Percentiles rank a stretch among this genome's conserved stretches.
Conservation (phyloP, 2,113 vertebrate genomes). For the Eurypyga helias region DNA sequence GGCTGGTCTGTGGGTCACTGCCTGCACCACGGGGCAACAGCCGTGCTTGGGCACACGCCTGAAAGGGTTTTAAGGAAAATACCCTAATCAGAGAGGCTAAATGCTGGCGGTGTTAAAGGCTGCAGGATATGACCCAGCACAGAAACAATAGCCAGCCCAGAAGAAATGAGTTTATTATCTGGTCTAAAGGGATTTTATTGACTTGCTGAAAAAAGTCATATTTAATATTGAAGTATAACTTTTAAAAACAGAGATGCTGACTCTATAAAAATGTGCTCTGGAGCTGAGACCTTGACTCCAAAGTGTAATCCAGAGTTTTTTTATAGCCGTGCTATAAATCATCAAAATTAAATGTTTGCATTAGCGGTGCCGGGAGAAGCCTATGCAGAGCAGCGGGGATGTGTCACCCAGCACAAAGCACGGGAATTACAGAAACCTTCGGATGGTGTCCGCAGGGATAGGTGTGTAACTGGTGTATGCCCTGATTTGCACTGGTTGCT, state of each 20-base stretch:
- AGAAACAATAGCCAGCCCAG: slow-evolving; percentile 24
- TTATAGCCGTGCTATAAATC: slow-evolving; percentile 56
- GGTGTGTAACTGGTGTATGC: rapidly evolving
- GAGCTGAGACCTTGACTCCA: slow-evolving; percentile 57
- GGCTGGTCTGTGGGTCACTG: not conserved
- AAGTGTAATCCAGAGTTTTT: slow-evolving; percentile 53
- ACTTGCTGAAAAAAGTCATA: slow-evolving; percentile 11
- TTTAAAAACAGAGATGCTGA: slow-evolving; percentile 69
- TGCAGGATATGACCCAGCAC: not conserved
- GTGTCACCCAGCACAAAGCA: not conserved
- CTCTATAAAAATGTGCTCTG: slow-evolving; percentile 62
- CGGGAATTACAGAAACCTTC: not conserved
- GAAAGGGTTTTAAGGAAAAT: not conserved
- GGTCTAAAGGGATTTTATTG: slow-evolving; percentile 50
- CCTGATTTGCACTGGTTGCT: rapidly evolving
- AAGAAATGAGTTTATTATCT: slow-evolving; percentile 55
- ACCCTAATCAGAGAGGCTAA: not conserved
- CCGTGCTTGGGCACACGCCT: rapidly evolving
- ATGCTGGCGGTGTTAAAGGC: not conserved
- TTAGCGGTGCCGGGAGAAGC: not conserved
- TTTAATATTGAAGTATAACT: slow-evolving; percentile 63
- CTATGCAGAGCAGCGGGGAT: not conserved
- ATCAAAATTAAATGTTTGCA: slow-evolving; percentile 71
- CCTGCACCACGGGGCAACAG: too few relatives aligned
- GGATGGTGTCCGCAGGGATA: rapidly evolving